Conservation (phyloP, 2,113 vertebrate species). For the Anhinga anhinga region DNA sequence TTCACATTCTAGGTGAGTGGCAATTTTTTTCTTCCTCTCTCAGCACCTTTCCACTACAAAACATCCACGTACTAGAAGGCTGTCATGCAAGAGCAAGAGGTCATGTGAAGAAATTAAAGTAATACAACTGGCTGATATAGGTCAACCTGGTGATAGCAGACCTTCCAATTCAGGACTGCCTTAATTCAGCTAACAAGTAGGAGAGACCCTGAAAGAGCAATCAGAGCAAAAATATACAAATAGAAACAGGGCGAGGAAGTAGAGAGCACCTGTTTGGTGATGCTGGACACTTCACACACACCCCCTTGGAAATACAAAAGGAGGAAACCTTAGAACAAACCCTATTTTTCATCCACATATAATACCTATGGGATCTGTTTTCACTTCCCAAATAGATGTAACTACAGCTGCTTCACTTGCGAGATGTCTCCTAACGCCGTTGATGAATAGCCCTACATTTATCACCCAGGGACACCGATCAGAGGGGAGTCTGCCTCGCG, state of each 20-base stretch:
- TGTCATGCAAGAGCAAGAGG: constrained; percentile 43
- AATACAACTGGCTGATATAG: constrained; percentile 32
- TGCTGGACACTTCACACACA: not conserved
- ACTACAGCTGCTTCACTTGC: constrained; percentile 25
- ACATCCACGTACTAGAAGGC: constrained; percentile 8
- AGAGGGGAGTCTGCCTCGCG: not conserved
- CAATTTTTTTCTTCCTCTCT: constrained; percentile 25
- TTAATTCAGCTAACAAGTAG: constrained; percentile 39
- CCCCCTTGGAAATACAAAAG: not conserved
- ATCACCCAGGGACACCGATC: not conserved
- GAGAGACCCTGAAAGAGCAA: not conserved
- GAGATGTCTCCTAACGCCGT: not conserved
- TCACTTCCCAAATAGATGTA: constrained; percentile 48
- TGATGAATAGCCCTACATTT: constrained; percentile 47
- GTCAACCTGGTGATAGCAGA: not conserved
- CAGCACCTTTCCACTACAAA: constrained; percentile 28
- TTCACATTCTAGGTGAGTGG: constrained; percentile 56
- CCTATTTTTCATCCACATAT: constrained; percentile 3
- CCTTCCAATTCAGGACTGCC: not conserved
- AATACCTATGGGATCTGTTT: constrained; percentile 31
- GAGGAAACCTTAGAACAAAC: not conserved
- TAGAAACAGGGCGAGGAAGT: not conserved
- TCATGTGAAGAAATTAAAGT: constrained; percentile 68
- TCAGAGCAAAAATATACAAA: not conserved
- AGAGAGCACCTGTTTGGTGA: not conserved